Conservation (phyloP, 1,140 invertebrate genomes). For the Lethrus apterus region DNA sequence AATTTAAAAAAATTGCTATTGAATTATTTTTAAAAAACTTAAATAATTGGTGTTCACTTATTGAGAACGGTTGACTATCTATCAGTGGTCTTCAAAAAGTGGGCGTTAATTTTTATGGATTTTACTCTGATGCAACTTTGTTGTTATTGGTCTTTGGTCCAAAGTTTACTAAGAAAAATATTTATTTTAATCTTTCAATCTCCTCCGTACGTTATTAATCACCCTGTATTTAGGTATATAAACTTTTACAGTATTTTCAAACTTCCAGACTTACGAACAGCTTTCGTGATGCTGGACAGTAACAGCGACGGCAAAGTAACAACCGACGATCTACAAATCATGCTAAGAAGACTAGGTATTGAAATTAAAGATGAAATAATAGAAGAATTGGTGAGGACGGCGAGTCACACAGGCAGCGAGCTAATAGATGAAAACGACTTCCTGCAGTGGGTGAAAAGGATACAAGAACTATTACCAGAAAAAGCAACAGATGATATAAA, state of each 20-base stretch:
- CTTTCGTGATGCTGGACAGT: constrained; percentile 64
- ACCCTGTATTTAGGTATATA: not conserved
- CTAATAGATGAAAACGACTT: constrained; percentile 66
- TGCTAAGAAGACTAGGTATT: constrained; percentile 67
- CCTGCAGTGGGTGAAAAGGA: constrained; percentile 61
- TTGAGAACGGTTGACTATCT: no score
- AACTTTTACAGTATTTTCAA: no score
- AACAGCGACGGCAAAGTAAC: constrained; percentile 67
- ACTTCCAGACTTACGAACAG: constrained; percentile 62
- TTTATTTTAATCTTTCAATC: no score
- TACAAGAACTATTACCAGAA: constrained; percentile 56
- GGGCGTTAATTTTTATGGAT: no score
- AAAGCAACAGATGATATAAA: constrained; percentile 53
- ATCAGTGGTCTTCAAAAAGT: no score
- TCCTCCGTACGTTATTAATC: no score
- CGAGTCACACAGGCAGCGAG: constrained; percentile 45
- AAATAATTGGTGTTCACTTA: no score
- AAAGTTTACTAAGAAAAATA: no score
- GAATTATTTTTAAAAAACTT: no score
- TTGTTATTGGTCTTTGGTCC: no score
- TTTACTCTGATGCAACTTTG: no score
- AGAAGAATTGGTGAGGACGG: constrained; percentile 59
- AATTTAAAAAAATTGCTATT: no score
- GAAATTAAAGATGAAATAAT: constrained; percentile 61
- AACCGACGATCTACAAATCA: constrained; percentile 62